These are phyloP conservation scores for Amblyjoppa fuscipennis DNA, from an alignment of 2,888 invertebrate species.

Conservation along the genomic window DNA sequence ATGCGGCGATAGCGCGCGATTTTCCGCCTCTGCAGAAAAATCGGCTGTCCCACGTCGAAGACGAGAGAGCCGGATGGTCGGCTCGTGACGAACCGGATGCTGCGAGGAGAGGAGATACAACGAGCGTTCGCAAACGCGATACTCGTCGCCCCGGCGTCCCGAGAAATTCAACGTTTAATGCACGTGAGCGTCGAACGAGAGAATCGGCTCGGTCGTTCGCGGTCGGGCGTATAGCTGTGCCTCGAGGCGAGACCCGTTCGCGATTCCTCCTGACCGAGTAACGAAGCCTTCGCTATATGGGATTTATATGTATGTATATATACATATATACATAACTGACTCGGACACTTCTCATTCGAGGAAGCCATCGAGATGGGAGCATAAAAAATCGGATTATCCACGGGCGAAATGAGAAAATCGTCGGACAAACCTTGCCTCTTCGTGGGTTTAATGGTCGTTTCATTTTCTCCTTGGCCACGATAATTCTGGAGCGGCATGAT, in stretches of 20 bases:
- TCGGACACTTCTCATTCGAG: slow-evolving; percentile 19
- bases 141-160: slow-evolving; percentile 27
- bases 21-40: slow-evolving; percentile 22
- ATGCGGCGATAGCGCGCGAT: slow-evolving; percentile 33
- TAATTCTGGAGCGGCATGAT: slow-evolving; percentile 19
- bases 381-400: slow-evolving; percentile 28
- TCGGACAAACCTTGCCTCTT: not conserved
- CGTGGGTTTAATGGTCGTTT: slow-evolving; percentile 24
- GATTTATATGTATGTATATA: not conserved
- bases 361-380: not conserved
- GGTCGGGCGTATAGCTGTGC: slow-evolving; percentile 10
- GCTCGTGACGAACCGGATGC: slow-evolving; percentile 45
- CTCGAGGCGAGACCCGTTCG: slow-evolving; percentile 47
- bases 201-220: not conserved
- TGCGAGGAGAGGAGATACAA: slow-evolving; percentile 4
- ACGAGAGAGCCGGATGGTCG: slow-evolving; percentile 22
- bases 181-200: not conserved
- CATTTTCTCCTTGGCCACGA: slow-evolving; percentile 29
- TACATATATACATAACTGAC: not conserved
- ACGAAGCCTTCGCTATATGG: slow-evolving; percentile 4
- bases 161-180: slow-evolving; percentile 43
- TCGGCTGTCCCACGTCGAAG: not conserved
- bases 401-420: not conserved
- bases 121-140: not conserved
- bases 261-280: slow-evolving; percentile 50